Percentiles rank a stretch among this genome's conserved stretches.
phyloP scores from a whole-genome alignment of 2,888 invertebrate species.

The Sylvicola cinctus region DNA sequence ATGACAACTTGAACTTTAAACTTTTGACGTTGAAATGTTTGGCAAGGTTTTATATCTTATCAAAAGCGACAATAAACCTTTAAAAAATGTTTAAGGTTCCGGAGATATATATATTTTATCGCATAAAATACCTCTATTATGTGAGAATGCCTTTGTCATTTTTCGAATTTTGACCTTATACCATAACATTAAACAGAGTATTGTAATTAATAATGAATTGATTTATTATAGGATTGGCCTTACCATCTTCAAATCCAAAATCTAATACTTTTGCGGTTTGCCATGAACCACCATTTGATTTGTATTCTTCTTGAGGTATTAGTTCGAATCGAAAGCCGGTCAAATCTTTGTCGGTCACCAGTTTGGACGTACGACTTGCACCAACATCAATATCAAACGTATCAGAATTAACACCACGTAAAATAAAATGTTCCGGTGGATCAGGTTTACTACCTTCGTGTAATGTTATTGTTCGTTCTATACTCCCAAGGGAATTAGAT shows the following conservation, averaged over 20 bases:
- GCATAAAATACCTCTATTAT: no score
- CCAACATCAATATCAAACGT: slow-evolving; percentile 25
- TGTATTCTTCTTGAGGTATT: slow-evolving; percentile 20
- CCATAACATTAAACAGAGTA: no score
- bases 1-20: no score
- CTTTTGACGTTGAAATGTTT: no score
- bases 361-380: slow-evolving; percentile 15
- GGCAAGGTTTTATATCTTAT: no score
- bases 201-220: neutral
- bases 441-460: slow-evolving; percentile 32
- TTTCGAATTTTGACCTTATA: no score
- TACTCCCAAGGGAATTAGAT: slow-evolving; percentile 28
- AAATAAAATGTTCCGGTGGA: slow-evolving; percentile 22
- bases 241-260: slow-evolving; percentile 23
- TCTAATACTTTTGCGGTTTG: slow-evolving; percentile 20
- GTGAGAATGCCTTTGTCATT: no score
- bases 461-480: slow-evolving; percentile 28
- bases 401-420: slow-evolving; percentile 24
- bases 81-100: no score
- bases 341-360: slow-evolving; percentile 19
- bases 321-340: slow-evolving; percentile 24
- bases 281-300: slow-evolving; percentile 22
- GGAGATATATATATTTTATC: no score
- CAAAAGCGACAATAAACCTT: no score
- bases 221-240: slow-evolving; percentile 7